Evolutionary conservation across 2,797 vertebrate species (phyloP).

Genomic region (Xiphorhynchus erythropygius): DNA sequence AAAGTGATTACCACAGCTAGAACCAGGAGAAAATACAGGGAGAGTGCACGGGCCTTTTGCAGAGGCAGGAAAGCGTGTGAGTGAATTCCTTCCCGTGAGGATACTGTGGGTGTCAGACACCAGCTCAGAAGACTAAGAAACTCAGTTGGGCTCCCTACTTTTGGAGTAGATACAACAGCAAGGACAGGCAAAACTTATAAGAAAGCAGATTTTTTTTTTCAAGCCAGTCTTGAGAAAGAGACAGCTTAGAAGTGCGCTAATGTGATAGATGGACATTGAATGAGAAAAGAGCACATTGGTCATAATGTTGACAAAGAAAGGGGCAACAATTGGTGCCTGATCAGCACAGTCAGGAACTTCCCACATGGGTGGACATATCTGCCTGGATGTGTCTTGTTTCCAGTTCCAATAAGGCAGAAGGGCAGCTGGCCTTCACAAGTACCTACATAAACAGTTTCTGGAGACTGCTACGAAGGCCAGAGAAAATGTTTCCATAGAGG

Average conservation of each 20-base stretch:
- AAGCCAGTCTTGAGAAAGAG: background rate
- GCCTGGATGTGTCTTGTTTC: background rate
- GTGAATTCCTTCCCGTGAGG: background rate
- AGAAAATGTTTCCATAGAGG: background rate
- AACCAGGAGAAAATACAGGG: background rate
- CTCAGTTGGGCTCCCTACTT: background rate
- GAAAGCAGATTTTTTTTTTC: background rate
- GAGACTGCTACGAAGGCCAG: background rate
- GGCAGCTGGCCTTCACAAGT: background rate
- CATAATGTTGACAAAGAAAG: background rate
- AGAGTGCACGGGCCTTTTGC: background rate
- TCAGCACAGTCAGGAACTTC: background rate
- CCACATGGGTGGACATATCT: background rate
- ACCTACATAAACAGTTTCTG: background rate
- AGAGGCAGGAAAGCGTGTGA: background rate
- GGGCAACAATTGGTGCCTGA: background rate
- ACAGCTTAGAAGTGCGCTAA: background rate
- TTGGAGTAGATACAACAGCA: background rate
- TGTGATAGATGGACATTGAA: fast-evolving
- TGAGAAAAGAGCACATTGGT: background rate
- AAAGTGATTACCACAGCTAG: background rate
- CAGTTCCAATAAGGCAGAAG: background rate
- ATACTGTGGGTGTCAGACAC: background rate
- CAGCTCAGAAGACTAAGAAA: background rate
- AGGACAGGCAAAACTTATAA: background rate